These are phyloP conservation scores for Pristionchus arcanus DNA, from an alignment of 2,888 invertebrate species.

Conservation along the genomic window DNA sequence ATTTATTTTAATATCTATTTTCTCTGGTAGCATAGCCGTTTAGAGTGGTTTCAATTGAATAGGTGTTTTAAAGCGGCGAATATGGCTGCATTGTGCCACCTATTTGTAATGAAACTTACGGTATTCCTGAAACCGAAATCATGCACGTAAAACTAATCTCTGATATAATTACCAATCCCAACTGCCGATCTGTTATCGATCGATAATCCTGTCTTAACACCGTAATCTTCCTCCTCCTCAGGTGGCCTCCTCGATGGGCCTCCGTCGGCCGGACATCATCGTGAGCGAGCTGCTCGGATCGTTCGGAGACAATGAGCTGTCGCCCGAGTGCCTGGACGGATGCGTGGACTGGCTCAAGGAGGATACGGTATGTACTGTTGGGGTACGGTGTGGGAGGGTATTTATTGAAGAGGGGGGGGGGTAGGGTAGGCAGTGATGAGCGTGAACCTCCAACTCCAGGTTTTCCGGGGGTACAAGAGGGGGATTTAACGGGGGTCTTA, in stretches of 20 bases:
- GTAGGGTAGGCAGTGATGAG: no score
- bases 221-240: background rate
- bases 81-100: background rate
- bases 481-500: no score
- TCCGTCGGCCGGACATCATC: slow-evolving; percentile 85
- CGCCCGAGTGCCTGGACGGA: slow-evolving; percentile 87
- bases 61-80: no score
- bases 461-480: no score
- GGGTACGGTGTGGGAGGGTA: background rate
- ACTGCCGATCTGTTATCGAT: background rate
- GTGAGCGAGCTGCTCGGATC: slow-evolving; percentile 96
- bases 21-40: no score
- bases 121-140: background rate
- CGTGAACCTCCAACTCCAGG: no score
- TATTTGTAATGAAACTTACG: background rate
- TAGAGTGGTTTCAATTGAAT: no score
- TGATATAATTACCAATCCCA: background rate
- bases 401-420: no score
- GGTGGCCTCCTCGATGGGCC: slow-evolving; percentile 80
- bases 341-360: slow-evolving; percentile 81
- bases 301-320: slow-evolving; percentile 98
- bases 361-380: slow-evolving; percentile 28
- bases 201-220: background rate
- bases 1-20: no score
- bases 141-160: background rate